Percentiles rank a stretch among this genome's conserved stretches.
phyloP scores from a whole-genome alignment of 2,888 invertebrate genomes.

The Allolobophora icterica region DNA sequence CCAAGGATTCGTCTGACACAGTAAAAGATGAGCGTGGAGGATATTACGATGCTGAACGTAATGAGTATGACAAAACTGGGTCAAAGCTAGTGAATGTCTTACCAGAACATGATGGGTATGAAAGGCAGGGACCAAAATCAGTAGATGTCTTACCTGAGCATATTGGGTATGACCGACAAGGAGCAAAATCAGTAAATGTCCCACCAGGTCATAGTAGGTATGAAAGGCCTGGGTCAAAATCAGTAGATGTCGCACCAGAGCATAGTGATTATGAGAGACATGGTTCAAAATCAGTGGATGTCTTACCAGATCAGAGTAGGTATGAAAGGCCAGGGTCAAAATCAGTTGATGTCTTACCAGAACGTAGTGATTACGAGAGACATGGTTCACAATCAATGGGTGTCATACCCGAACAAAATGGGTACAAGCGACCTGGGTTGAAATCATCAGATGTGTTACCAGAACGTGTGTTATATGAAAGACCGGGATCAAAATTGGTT shows the following conservation, averaged over 20 bases:
- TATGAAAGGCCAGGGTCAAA: conserved; percentile 6
- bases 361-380: conserved; percentile 5
- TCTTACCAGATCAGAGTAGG: not conserved
- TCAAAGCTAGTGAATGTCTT: not conserved
- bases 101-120: not conserved
- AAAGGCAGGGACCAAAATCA: conserved; percentile 18
- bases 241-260: not conserved
- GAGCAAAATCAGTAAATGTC: not conserved
- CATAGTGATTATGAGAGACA: not conserved
- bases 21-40: not conserved
- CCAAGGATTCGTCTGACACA: not conserved
- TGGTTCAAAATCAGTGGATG: not conserved
- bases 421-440: not conserved
- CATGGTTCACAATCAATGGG: not conserved
- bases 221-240: not conserved
- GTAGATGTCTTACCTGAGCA: conserved; percentile 4
- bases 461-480: not conserved
- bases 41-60: not conserved
- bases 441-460: not conserved
- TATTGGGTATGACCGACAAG: not conserved
- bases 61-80: conserved; percentile 18
- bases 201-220: not conserved
- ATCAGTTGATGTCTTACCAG: conserved; percentile 5
- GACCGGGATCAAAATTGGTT: not conserved
- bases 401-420: not conserved